Base-by-base conservation (phyloP, 2,113 vertebrate genomes). In the Brachyhypopomus occidentalis region DNA sequence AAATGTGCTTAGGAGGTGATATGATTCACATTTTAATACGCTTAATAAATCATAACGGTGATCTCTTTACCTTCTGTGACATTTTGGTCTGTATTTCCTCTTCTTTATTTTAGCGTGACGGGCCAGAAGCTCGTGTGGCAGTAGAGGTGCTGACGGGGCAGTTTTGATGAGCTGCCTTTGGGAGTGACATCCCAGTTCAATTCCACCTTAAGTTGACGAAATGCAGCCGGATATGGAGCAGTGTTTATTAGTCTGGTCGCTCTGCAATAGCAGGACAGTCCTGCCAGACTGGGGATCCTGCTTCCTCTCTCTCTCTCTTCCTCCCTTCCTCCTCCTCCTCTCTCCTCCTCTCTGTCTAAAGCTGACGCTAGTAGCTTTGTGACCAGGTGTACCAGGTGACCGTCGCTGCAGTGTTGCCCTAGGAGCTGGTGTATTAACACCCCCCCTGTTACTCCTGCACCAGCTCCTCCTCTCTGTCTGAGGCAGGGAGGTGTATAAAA, bases 231-330 rank as follows among this genome's bases (percentile, higher is more conserved):
- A 86, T 86, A 73, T 78, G 8, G 55, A 34, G 72, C 67, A 36
- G 75, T 76, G 62, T 69, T 88, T 89, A 87, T 89, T 84, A 86
- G 74, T n/a, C 69, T 72, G 77, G 85, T 86, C 72, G 70, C 75
- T 77, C 78, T 59, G 79, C 66, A 71, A 86, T 84, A 87, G 85
- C 86, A 19, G 81, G 83, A 78, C 66, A 79, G 55, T 52, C 77
- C 79, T 75, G 72, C 59, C 78, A 64, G 84, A 72, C 67, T 77
- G 82, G 76, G 81, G 76, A 78, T 30, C 66, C 52, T 6, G 9
- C 6, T 52, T 14, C 12, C 5, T 52, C 36, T 70, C 77, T 59
- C 80, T 69, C 69, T 80, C 75, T 25, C 63, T 3, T 30, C 30
- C 30, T 30, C 30, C 30, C n/a, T n/a, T 30, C 30, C 30, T 30